Evolutionary conservation across 2,113 vertebrate genomes (phyloP).

Genomic region (Nematolebias whitei): DNA sequence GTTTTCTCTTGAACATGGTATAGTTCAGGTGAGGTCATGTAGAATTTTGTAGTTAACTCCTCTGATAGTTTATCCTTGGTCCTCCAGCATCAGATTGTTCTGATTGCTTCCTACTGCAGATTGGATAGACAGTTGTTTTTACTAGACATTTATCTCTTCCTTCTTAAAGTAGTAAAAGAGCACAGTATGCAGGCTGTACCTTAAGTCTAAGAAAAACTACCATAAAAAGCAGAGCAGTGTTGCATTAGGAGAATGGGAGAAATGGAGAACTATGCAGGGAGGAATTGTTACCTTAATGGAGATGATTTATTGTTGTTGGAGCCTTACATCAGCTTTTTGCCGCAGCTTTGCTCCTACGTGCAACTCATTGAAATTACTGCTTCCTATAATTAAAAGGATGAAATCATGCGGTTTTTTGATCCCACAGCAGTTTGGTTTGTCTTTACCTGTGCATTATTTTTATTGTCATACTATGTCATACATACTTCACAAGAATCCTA

Average conservation of each 20-base stretch:
- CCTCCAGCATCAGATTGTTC: background rate
- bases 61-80: too few relatives aligned
- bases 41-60: too few relatives aligned
- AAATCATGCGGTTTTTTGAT: background rate
- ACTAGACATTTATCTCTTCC: background rate
- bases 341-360: slow-evolving; percentile 16
- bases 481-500: background rate
- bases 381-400: slow-evolving; percentile 7
- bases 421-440: background rate
- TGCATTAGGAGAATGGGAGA: slow-evolving; percentile 16
- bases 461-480: too few relatives aligned
- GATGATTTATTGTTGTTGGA: slow-evolving; percentile 58
- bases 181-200: too few relatives aligned
- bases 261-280: background rate
- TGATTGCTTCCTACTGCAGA: background rate
- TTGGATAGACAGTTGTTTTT: too few relatives aligned
- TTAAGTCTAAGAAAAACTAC: slow-evolving; percentile 3
- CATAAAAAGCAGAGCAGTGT: slow-evolving; percentile 1
- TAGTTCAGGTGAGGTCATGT: too few relatives aligned
- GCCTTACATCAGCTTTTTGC: slow-evolving; percentile 36
- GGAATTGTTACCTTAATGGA: slow-evolving; percentile 21
- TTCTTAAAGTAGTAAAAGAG: too few relatives aligned
- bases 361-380: slow-evolving; percentile 31
- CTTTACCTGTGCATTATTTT: background rate
- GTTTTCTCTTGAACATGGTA: too few relatives aligned